Evolutionary conservation across 1,140 invertebrate species (phyloP).

Genomic region (Palaemon carinicauda): DNA sequence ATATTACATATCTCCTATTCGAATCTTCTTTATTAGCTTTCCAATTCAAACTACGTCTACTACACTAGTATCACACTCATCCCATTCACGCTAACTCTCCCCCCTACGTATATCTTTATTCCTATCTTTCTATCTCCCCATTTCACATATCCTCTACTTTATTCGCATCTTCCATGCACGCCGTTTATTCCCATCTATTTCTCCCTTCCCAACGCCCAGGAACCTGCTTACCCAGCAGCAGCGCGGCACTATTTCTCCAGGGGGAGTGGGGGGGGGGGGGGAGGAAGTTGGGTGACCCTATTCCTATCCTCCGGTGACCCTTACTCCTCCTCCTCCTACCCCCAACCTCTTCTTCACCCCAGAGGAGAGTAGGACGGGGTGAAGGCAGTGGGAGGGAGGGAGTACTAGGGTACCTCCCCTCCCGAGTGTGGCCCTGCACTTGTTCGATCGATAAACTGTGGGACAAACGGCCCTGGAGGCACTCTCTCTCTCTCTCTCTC

Average conservation of each 20-base stretch:
- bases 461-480: slow-evolving; percentile 6
- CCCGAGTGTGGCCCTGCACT: slow-evolving; percentile 40
- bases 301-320: too few relatives aligned
- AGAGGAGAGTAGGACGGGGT: neutral
- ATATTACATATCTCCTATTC: too few relatives aligned
- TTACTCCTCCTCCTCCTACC: neutral
- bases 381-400: neutral
- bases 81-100: neutral
- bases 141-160: neutral
- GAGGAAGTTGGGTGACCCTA: neutral
- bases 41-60: too few relatives aligned
- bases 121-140: neutral
- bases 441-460: slow-evolving; percentile 47
- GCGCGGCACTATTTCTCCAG: neutral
- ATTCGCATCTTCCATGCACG: neutral
- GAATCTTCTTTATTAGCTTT: too few relatives aligned
- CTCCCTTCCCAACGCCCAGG: neutral
- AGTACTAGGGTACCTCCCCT: neutral
- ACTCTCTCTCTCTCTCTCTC: neutral
- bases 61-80: neutral
- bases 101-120: neutral
- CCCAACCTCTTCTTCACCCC: too few relatives aligned
- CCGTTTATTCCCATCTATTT: neutral
- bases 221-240: neutral
- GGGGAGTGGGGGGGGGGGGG: neutral